Evolutionary conservation across 2,797 vertebrate species (phyloP).

Genomic region (Hemibagrus guttatus): DNA sequence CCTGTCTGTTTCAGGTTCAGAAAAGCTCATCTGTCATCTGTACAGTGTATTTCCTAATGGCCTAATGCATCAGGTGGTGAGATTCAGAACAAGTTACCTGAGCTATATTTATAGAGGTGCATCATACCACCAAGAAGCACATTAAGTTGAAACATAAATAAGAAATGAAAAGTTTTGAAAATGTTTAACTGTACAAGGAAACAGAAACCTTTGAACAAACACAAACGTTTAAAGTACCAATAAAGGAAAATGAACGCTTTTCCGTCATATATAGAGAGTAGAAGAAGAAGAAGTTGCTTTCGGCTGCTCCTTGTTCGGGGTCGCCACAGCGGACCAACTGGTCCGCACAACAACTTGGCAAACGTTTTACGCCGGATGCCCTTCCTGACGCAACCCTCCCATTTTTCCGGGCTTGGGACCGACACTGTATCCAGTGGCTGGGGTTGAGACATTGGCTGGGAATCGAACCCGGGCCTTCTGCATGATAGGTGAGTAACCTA

Average conservation of each 20-base stretch:
- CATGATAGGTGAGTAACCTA: too few relatives aligned
- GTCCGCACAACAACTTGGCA: too few relatives aligned
- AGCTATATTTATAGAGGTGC: background rate
- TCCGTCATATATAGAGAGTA: background rate
- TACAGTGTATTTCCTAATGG: background rate
- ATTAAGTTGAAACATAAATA: background rate
- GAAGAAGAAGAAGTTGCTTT: too few relatives aligned
- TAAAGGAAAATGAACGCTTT: background rate
- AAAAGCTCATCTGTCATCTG: background rate
- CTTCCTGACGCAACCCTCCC: too few relatives aligned
- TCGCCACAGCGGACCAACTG: too few relatives aligned
- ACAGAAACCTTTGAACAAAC: background rate
- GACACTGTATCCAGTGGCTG: too few relatives aligned
- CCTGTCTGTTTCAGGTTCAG: background rate
- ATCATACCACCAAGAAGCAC: background rate
- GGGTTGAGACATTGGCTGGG: too few relatives aligned
- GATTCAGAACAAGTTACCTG: background rate
- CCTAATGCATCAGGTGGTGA: background rate
- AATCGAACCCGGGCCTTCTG: too few relatives aligned
- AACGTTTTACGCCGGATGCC: too few relatives aligned
- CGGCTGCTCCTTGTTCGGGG: too few relatives aligned
- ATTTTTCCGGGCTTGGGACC: too few relatives aligned
- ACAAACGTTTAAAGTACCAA: background rate
- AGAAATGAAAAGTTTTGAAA: background rate
- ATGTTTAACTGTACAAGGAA: too few relatives aligned